Base-by-base conservation (phyloP, 2,888 invertebrate genomes). In the Tenthredo distinguenda region DNA sequence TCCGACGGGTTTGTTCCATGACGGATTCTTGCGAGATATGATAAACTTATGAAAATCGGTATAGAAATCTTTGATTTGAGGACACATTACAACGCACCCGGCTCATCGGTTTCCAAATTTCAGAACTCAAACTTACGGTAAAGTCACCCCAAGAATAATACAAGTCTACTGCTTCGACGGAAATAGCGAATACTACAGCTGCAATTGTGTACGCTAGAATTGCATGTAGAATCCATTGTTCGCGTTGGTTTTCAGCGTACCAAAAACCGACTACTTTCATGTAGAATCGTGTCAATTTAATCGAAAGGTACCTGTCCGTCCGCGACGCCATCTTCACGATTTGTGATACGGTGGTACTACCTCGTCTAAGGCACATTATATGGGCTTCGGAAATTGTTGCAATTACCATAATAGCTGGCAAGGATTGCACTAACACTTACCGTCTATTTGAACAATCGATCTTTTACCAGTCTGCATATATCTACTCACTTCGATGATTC, bases 251-350 rank as follows among this genome's bases (percentile, higher is more conserved):
- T 0, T 83, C 71, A 4, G 88, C 86, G n/a, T 86, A 26, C 90
- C 90, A 91, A 50, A 90, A 88, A 0, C 90, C 90, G 1, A 87
- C 87, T 18, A 87, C 72, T 65, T 87, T 90, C 90, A 90, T 87
- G 31, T 87, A 88, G 9, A 89, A 87, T 15, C 87, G 84, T n/a
- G 88, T 89, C 6, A 88, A 18, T 37, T 76, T 85, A 47, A 88
- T 87, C 9, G 90, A 88, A 15, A 83, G 47, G 26, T 88, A 88
- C 85, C 87, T 85, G 50, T 88, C 86, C 79, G 79, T 43, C 47
- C 81, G 76, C 79, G 43, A 18, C 12, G 65, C 31, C 83, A 83
- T 83, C 62, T 81, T 81, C 50, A 81, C 62, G 7, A 62, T 40
- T 81, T 62, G 21, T 58, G 40, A 77, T n/a, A 77, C 77, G 26